Base-by-base conservation (phyloP, 2,113 vertebrate species). In the Corvus cornix region DNA sequence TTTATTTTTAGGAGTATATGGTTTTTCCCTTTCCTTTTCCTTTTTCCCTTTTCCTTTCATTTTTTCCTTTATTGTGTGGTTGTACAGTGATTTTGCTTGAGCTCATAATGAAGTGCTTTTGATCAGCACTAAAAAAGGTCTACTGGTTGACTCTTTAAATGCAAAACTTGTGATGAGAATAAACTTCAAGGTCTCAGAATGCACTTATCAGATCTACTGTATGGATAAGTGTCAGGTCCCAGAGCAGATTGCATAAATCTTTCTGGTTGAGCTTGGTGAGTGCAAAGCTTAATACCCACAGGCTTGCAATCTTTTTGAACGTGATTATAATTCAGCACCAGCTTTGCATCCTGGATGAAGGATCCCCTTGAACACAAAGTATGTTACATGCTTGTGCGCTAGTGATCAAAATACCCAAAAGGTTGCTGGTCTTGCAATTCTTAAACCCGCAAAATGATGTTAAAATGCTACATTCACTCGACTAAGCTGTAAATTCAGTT, bases 291-390 rank as follows among this genome's bases (percentile, higher is more conserved):
- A 97, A 98, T 97, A 97, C 96, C 93, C 96, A 97, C 91, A 96
- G 96, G 96, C 95, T 97, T 94, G 84, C 95, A 94, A 53, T 95
- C 96, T 97, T 98, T 97, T 95, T 95, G 93, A 97, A 96, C 90
- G 78, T 95, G 95, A 97, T 98, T 97, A 91, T 95, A 97, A 98
- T 97, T 98, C 97, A 96, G 95, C 80, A 94, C 88, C 84, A 97
- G 96, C 87, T 98, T 98, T 97, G 96, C 97, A 97, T 97, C 94
- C 82, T 91, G 95, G 97, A 97, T 97, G 96, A 98, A 97, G 90
- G 94, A 95, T 97, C 87, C 95, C 92, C 97, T 97, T 98, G 97
- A 97, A 98, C 97, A 97, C 95, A 97, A 97, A 97, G 97, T 94
- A 59, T 95, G 96, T 95, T 97, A 96, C 96, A 95, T 97, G 85